Evolutionary conservation across 2,797 vertebrate genomes (phyloP).

Genomic region (Selene dorsalis): DNA sequence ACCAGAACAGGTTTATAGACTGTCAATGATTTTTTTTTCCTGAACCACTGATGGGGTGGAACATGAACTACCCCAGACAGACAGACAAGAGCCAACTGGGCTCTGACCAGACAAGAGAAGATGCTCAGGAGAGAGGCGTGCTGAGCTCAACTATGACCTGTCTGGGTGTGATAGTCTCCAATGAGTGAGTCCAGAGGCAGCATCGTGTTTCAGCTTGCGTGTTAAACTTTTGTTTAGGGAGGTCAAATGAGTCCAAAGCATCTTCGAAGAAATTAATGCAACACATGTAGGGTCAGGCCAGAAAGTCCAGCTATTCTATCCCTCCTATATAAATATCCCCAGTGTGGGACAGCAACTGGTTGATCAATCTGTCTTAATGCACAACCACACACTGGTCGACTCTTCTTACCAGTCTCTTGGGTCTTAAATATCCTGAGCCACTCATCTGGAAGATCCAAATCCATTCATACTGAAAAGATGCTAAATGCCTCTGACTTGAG

Average conservation of each 20-base stretch:
- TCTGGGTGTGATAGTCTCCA: conserved; percentile 67
- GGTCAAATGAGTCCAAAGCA: conserved; percentile 69
- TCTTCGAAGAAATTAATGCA: conserved; percentile 60
- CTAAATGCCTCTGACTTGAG: conserved; percentile 62
- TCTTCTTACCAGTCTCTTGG: conserved; percentile 47
- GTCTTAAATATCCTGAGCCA: conserved; percentile 54
- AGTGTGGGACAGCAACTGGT: conserved; percentile 61
- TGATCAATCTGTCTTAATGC: conserved; percentile 65
- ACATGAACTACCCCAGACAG: conserved; percentile 50
- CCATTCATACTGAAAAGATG: conserved; percentile 57
- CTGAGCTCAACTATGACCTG: conserved; percentile 68
- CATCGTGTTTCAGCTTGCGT: conserved; percentile 61
- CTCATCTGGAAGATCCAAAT: conserved; percentile 63
- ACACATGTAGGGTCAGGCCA: conserved; percentile 66
- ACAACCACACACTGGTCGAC: conserved; percentile 43
- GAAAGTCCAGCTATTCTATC: conserved; percentile 44
- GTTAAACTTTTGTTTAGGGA: conserved; percentile 46
- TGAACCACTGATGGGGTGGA: conserved; percentile 36
- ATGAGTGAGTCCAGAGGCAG: conserved; percentile 71
- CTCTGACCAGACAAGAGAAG: conserved; percentile 45
- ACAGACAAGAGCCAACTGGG: conserved; percentile 39
- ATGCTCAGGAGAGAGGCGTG: conserved; percentile 42
- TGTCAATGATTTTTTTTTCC: not conserved
- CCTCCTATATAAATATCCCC: conserved; percentile 57
- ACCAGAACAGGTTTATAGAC: conserved; percentile 10